These are phyloP conservation scores for Microctonus brassicae DNA, from an alignment of 2,888 invertebrate species.

Conservation along the genomic window DNA sequence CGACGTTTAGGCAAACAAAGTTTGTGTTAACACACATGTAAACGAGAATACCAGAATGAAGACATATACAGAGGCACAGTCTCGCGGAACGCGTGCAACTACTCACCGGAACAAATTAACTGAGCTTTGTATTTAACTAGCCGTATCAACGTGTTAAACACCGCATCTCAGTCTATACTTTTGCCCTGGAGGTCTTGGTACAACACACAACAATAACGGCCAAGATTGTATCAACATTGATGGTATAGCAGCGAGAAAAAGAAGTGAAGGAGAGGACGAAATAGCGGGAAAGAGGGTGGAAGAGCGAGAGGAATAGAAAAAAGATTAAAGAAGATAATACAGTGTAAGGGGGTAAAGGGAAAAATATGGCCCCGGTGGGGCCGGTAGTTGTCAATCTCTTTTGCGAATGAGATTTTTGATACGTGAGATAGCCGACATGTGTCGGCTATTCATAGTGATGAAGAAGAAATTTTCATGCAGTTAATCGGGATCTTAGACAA, in stretches of 20 bases:
- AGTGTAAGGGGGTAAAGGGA: slow-evolving; percentile 41
- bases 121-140: slow-evolving; percentile 59
- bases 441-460: slow-evolving; percentile 7
- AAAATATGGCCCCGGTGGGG: slow-evolving; percentile 44
- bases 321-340: slow-evolving; percentile 53
- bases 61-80: slow-evolving; percentile 21
- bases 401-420: slow-evolving; percentile 55
- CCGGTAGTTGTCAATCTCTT: slow-evolving; percentile 59
- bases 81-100: slow-evolving; percentile 45
- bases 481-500: slow-evolving; percentile 8
- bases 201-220: slow-evolving; percentile 13
- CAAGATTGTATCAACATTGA: slow-evolving; percentile 26
- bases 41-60: slow-evolving; percentile 4
- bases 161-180: slow-evolving; percentile 33
- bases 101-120: slow-evolving; percentile 60
- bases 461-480: slow-evolving; percentile 1
- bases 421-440: slow-evolving; percentile 28
- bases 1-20: slow-evolving; percentile 13
- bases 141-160: slow-evolving; percentile 55
- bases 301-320: slow-evolving; percentile 47
- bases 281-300: slow-evolving; percentile 13
- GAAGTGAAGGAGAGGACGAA: neutral
- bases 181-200: neutral
- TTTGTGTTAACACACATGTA: slow-evolving; percentile 18
- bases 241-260: slow-evolving; percentile 3